Base-by-base conservation (phyloP, 2,888 invertebrate species). In the Pseudococcus viburni region DNA sequence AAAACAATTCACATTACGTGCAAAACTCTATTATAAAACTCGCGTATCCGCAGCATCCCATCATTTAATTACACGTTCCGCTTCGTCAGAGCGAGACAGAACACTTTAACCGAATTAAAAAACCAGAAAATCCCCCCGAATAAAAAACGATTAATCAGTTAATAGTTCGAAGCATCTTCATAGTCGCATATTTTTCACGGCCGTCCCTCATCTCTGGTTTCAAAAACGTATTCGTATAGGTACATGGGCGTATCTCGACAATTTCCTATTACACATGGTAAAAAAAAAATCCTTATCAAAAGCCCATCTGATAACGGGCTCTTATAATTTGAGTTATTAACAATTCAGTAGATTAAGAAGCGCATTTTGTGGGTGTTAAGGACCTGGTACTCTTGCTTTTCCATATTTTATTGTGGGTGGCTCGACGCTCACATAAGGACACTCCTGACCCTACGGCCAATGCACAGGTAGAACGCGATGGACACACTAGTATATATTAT, bases 301-400 rank as follows among this genome's bases (percentile, higher is more conserved):
- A 46, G 80, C 80, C 17, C 42, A 80, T 48, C 84, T 84, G 85
- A 59, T 59, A 59, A 59, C 55, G 51, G 84, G 85, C 59, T 59
- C 55, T 85, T 86, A 86, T 86, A 77, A 86, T 86, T 86, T 86
- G 86, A 86, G 73, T 68, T 73, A 86, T 86, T 86, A 86, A 86
- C 86, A 68, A 86, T 86, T 86, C 86, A 86, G 86, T 86, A 86
- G 86, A 86, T 86, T 86, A 86, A 77, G 86, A 86, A 86, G 86
- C 86, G 86, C 86, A 86, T 86, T 77, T 86, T 77, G 86, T 86
- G 86, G 86, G 86, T 86, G 86, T 86, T 55, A 85, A 85, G 59
- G 85, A 85, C 59, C 59, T 64, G 64, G 19, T 48, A 26, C 33
- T 26, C 64, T 5, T 2, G 22, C 9, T 48, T 83, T 42, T 83